A percentile compares a stretch with the other conserved stretches of the same genome.
phyloP scores from a whole-genome alignment of 2,888 invertebrate genomes.

The Pyrochroa serraticornis region DNA sequence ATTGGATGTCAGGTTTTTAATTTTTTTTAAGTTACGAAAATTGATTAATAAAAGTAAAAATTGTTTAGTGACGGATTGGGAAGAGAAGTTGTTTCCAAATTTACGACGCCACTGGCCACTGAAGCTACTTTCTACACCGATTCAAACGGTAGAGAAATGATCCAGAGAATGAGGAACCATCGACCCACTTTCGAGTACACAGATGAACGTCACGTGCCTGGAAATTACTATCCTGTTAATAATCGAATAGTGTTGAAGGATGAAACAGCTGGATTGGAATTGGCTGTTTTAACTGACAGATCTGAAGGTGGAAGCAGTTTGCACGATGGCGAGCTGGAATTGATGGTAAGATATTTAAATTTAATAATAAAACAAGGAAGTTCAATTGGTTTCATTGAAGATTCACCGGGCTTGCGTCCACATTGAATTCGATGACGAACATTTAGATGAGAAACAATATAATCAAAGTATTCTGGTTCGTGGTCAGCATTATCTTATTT shows the following conservation, averaged over 20 bases:
- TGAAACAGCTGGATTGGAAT: slow-evolving; percentile 54
- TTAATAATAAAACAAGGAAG: neutral
- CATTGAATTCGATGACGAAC: slow-evolving; percentile 60
- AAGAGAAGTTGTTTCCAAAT: slow-evolving; percentile 72
- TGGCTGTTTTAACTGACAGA: slow-evolving; percentile 66
- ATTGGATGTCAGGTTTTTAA: slow-evolving; percentile 61
- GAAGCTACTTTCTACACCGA: slow-evolving; percentile 73
- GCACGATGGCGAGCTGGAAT: slow-evolving; percentile 65
- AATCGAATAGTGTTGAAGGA: slow-evolving; percentile 67
- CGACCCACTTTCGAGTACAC: slow-evolving; percentile 64
- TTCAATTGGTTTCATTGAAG: slow-evolving; percentile 54
- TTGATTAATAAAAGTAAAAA: neutral
- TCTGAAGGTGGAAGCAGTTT: slow-evolving; percentile 68
- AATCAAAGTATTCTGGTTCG: slow-evolving; percentile 71
- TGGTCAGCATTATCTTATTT: slow-evolving; percentile 55
- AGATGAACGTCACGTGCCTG: slow-evolving; percentile 63
- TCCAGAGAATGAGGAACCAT: slow-evolving; percentile 64
- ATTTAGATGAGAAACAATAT: slow-evolving; percentile 79
- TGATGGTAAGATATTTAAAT: slow-evolving; percentile 62
- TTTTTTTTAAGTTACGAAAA: neutral
- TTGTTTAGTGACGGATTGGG: slow-evolving; percentile 60
- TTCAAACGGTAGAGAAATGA: slow-evolving; percentile 76
- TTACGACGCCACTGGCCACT: slow-evolving; percentile 63
- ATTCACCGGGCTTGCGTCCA: slow-evolving; percentile 74
- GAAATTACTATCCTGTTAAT: slow-evolving; percentile 79